phyloP scores from a whole-genome alignment of 2,113 vertebrate genomes.

The Myocastor coypus region DNA sequence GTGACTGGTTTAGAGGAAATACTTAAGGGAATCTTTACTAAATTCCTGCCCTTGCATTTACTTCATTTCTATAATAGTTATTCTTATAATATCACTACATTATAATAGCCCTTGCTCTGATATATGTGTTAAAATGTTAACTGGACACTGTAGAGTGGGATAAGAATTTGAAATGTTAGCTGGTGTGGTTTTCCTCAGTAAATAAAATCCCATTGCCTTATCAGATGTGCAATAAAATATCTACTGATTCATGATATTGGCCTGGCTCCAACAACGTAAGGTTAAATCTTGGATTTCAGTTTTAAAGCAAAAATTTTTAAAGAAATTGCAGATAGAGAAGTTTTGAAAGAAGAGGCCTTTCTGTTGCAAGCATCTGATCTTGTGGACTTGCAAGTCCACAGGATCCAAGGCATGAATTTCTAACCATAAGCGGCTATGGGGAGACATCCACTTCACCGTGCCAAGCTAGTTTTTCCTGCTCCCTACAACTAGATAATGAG shows the following conservation, averaged over 20 bases:
- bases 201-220: not conserved
- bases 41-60: not conserved
- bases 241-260: not conserved
- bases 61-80: not conserved
- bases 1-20: not conserved
- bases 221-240: not conserved
- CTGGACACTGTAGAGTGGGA: not conserved
- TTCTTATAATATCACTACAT: not conserved
- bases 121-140: not conserved
- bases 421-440: not conserved
- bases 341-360: not conserved
- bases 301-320: slow-evolving; percentile 43
- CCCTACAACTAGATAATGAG: not conserved
- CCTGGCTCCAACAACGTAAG: not conserved
- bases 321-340: not conserved
- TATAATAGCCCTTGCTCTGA: not conserved
- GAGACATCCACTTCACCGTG: not conserved
- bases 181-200: not conserved
- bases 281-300: not conserved
- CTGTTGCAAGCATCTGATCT: not conserved
- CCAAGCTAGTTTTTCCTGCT: not conserved
- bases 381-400: not conserved
- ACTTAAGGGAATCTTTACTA: not conserved
- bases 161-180: not conserved
- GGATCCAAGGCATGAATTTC: not conserved